These are phyloP conservation scores for Vespertilio murinus DNA, from an alignment of 2,797 vertebrate species.

Conservation along the genomic window DNA sequence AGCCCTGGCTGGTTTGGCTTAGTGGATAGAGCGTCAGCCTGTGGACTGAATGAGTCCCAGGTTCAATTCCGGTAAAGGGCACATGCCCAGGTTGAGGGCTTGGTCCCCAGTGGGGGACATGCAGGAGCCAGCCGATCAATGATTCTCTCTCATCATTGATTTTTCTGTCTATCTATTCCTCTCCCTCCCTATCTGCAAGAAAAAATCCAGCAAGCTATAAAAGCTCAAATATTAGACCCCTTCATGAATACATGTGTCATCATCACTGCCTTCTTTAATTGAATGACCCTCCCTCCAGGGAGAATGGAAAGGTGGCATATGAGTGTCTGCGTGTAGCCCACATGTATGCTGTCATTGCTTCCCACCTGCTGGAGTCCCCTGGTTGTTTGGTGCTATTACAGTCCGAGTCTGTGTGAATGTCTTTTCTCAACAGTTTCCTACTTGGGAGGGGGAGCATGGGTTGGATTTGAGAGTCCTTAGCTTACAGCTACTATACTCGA, in stretches of 20 bases:
- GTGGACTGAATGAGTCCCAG: too few species aligned
- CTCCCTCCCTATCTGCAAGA: not conserved
- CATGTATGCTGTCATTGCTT: not conserved
- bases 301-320: not conserved
- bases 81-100: too few species aligned
- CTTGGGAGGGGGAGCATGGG: not conserved
- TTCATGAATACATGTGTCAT: not conserved
- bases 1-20: too few species aligned
- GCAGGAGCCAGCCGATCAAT: too few species aligned
- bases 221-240: not conserved
- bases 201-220: not conserved
- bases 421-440: not conserved
- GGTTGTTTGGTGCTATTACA: not conserved
- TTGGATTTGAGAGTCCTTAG: not conserved
- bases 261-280: not conserved
- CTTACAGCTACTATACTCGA: slow-evolving; percentile 26
- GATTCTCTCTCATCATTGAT: too few species aligned
- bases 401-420: not conserved
- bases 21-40: too few species aligned
- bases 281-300: too few species aligned
- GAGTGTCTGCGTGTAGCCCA: not conserved
- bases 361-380: not conserved
- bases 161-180: too few species aligned
- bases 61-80: too few species aligned
- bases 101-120: too few species aligned